These are phyloP conservation scores for Nothoprocta pentlandii DNA, from an alignment of 2,113 vertebrate species.

Conservation along the genomic window DNA sequence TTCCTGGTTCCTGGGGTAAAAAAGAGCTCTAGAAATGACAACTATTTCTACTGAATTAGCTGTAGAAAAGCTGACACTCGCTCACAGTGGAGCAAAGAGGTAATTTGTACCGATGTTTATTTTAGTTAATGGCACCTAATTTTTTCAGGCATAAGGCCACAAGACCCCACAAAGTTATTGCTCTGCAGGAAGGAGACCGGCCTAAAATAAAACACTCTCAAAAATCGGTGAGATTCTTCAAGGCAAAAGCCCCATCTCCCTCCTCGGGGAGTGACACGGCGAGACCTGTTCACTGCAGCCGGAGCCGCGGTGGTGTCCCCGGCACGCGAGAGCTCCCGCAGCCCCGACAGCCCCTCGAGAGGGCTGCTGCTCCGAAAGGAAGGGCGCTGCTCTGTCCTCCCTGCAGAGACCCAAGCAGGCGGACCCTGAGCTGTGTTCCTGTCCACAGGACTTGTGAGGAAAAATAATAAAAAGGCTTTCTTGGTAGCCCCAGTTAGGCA, in stretches of 20 bases:
- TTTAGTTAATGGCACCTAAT: not conserved
- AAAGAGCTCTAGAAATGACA: not conserved
- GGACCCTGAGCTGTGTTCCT: fast-evolving
- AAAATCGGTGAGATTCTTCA: not conserved
- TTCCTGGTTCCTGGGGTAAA: not conserved
- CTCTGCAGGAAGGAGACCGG: not conserved
- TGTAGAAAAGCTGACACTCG: not conserved
- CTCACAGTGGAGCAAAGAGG: not conserved
- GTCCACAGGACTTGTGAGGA: not conserved
- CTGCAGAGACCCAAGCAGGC: fast-evolving
- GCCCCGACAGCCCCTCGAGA: not conserved
- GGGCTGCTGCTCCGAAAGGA: not conserved
- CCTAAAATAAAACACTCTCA: not conserved
- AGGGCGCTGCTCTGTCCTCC: not conserved
- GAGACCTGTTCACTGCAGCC: not conserved
- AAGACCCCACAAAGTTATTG: not conserved
- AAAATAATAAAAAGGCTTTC: fast-evolving
- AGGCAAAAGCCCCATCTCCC: not conserved
- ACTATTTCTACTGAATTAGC: not conserved
- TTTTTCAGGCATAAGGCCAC: not conserved
- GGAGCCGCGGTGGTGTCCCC: fast-evolving
- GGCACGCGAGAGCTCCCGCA: fast-evolving
- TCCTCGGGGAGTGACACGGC: fast-evolving
- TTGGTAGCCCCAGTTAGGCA: not conserved
- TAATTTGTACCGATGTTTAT: not conserved